Evolutionary conservation across 2,797 vertebrate genomes (phyloP), one percentile per base, ranked within the genome.

Genomic region (Chaetodon trifasciatus): DNA sequence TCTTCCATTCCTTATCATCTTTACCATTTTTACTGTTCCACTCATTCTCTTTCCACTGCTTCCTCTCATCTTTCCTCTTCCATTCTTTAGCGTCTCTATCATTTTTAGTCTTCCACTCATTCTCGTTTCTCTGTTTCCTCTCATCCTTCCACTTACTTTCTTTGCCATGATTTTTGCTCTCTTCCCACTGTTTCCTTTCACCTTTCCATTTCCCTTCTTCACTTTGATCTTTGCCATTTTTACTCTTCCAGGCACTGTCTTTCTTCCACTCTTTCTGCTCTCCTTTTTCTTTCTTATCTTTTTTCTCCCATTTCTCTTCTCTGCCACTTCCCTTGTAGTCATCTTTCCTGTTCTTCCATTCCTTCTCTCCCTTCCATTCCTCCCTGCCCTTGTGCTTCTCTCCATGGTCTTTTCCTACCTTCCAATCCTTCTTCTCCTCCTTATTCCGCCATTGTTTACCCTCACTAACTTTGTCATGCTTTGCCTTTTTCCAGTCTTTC

Each of bases 341-440:
- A 6, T 86, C 79, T 74, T 88, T 89, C 17, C 60, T 73, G 65
- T 92, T 84, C 75, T 76, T 91, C 89, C 83, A 82, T 2, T 83
- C 83, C 46, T 63, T 87, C 49, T 89, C 74, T 74, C 46, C 80
- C n/a, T 78, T 88, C 71, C 89, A 83, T 11, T 82, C 82, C 15
- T 87, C 76, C 39, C 49, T 84, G 10, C 55, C 61, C 44, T 49
- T 81, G 28, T n/a, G 73, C 66, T 68, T 83, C 47, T 83, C 76
- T 61, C 66, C 44, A 0, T 66, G 21, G 21, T 89, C 85, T 19
- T 85, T 88, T 46, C 76, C 81, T 76, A 32, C 63, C 3, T 83
- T 81, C 79, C 79, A 66, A 6, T 87, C 82, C 42, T 67, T 89
- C 70, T 83, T 86, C 28, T 85, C 83, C 23, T 82, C 82, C 24